Percentiles rank a stretch among this genome's conserved stretches.
phyloP scores from a whole-genome alignment of 2,888 invertebrate species.

The Chromoteleia sp. region DNA sequence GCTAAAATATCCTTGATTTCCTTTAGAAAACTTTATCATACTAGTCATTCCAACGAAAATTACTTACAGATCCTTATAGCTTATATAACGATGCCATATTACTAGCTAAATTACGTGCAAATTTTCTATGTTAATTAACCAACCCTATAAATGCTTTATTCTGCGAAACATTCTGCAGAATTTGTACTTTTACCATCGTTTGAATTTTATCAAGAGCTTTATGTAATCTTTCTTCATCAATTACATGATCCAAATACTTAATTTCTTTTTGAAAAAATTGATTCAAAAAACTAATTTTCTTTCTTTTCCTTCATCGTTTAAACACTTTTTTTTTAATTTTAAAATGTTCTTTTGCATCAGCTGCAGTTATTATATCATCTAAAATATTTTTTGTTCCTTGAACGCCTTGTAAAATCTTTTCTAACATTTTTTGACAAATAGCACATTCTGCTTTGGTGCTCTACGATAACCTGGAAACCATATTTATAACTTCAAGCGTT shows the following conservation, averaged over 20 bases:
- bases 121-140: slow-evolving; percentile 58
- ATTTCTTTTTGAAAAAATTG: slow-evolving; percentile 77
- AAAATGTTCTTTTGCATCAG: too few species aligned
- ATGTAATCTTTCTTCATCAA: slow-evolving; percentile 68
- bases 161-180: slow-evolving; percentile 45
- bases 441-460: too few species aligned
- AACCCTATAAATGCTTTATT: slow-evolving; percentile 59
- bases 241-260: slow-evolving; percentile 76
- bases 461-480: too few species aligned
- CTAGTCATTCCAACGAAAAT: slow-evolving; percentile 37
- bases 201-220: slow-evolving; percentile 63
- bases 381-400: too few species aligned
- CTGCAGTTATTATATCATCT: too few species aligned
- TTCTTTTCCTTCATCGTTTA: too few species aligned
- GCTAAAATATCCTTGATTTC: slow-evolving; percentile 32
- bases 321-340: too few species aligned
- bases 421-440: slow-evolving; percentile 79
- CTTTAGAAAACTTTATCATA: slow-evolving; percentile 38
- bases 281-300: too few species aligned
- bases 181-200: slow-evolving; percentile 56
- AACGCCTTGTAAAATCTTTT: slow-evolving; percentile 75
- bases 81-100: slow-evolving; percentile 38
- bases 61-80: background rate
- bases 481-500: too few species aligned
- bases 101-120: slow-evolving; percentile 43